A percentile compares a stretch with the other conserved stretches of the same genome.
These are phyloP conservation scores for Formicarius rufipectus DNA, from an alignment of 2,113 vertebrate species.

Conservation along the genomic window DNA sequence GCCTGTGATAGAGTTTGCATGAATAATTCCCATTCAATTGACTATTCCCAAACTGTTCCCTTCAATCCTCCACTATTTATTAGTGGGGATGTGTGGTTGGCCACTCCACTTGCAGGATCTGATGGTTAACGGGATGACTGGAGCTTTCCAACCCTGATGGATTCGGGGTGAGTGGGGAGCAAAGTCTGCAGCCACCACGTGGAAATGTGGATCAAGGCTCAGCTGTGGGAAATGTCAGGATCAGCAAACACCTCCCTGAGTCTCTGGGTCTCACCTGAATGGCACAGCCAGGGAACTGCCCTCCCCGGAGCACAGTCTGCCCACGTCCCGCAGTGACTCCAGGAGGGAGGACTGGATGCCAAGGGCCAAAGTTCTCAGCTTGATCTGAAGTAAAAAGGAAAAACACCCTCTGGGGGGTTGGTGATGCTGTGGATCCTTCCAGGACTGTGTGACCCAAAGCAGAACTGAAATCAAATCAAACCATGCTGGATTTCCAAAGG, in stretches of 20 bases:
- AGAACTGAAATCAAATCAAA: not conserved
- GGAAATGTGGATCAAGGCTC: not conserved
- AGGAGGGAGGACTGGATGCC: rapidly evolving
- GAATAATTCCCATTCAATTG: slow-evolving; percentile 60
- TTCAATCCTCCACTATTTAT: not conserved
- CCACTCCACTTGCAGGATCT: not conserved
- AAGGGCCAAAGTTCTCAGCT: not conserved
- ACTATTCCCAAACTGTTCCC: slow-evolving; percentile 52
- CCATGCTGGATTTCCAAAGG: not conserved
- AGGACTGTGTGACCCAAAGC: not conserved
- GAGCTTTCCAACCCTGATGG: not conserved
- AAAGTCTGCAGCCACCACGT: not conserved
- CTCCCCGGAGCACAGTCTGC: rapidly evolving
- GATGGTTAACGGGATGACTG: not conserved
- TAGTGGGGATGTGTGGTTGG: not conserved
- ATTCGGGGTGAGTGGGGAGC: not conserved
- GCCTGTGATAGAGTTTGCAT: not conserved
- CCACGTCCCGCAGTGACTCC: not conserved
- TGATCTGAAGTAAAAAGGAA: not conserved
- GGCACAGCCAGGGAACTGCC: not conserved
- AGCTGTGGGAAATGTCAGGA: not conserved
- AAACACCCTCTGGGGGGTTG: not conserved
- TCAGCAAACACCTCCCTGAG: not conserved
- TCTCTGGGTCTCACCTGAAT: not conserved
- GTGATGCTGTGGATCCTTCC: not conserved